Evolutionary conservation across 2,113 vertebrate genomes (phyloP).

Genomic region (Oncorhynchus tshawytscha): DNA sequence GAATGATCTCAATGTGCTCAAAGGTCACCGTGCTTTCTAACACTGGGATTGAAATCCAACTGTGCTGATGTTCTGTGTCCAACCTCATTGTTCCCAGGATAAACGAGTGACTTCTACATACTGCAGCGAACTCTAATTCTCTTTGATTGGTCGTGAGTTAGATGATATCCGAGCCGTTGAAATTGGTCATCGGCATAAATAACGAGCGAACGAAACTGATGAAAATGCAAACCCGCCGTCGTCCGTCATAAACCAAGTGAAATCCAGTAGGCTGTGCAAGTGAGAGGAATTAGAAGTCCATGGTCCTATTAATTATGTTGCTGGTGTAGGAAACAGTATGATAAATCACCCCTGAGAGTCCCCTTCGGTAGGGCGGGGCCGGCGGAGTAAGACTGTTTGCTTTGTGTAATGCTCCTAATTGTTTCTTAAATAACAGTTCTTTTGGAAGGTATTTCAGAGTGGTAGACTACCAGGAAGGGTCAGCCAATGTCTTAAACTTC

Average conservation of each 20-base stretch:
- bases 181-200: slow-evolving; percentile 99
- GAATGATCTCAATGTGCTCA: neutral
- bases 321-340: slow-evolving; percentile 98
- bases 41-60: neutral
- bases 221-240: slow-evolving; percentile 96
- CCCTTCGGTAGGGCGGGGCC: slow-evolving; percentile 87
- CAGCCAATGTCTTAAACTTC: slow-evolving; percentile 14
- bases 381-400: slow-evolving; percentile 88
- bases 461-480: slow-evolving; percentile 61
- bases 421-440: slow-evolving; percentile 98
- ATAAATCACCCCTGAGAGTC: slow-evolving; percentile 98
- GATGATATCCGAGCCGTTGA: slow-evolving; percentile 97
- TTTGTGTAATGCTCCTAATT: slow-evolving; percentile 97
- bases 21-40: neutral
- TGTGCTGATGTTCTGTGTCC: neutral
- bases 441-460: slow-evolving; percentile 72
- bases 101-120: slow-evolving; percentile 96
- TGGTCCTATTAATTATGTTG: slow-evolving; percentile 99
- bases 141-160: slow-evolving; percentile 98
- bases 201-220: slow-evolving; percentile 99
- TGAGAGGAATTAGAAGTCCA: slow-evolving; percentile 99
- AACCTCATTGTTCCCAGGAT: slow-evolving; percentile 88
- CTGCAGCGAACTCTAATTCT: slow-evolving; percentile 99
- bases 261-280: slow-evolving; percentile 95
- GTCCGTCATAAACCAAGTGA: slow-evolving; percentile 98